A percentile compares a stretch with the other conserved stretches of the same genome.
Conservation (phyloP, 2,113 vertebrate species). For the Electrona antarctica region DNA sequence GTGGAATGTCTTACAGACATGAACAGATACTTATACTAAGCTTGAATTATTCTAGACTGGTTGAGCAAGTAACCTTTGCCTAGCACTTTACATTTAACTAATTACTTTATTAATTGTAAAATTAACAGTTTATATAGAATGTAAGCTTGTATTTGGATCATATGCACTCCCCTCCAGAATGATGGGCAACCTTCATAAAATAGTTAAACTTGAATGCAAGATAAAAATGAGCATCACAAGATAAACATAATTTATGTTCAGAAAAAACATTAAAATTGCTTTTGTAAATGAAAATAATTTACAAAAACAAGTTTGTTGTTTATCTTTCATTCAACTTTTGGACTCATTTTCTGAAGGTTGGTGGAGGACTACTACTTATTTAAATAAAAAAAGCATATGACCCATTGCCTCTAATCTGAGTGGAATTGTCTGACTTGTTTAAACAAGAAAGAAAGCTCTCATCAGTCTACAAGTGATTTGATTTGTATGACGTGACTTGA, state of each 20-base stretch:
- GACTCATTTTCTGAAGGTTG: slow-evolving; percentile 36
- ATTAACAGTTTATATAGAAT: slow-evolving; percentile 51
- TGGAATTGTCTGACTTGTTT: slow-evolving; percentile 36
- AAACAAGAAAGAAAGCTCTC: slow-evolving; percentile 7
- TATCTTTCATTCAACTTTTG: slow-evolving; percentile 36
- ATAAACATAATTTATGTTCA: slow-evolving; percentile 36
- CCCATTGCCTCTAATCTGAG: slow-evolving; percentile 33
- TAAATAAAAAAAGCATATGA: slow-evolving; percentile 60
- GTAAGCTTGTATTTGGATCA: slow-evolving; percentile 64
- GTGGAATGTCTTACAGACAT: slow-evolving; percentile 42
- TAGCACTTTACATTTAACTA: slow-evolving; percentile 72
- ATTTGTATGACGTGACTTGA: slow-evolving; percentile 26
- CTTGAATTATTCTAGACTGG: slow-evolving; percentile 54
- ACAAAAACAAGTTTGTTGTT: slow-evolving; percentile 13
- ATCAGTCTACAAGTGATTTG: slow-evolving; percentile 30
- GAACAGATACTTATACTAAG: slow-evolving; percentile 42
- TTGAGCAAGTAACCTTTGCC: slow-evolving; percentile 54
- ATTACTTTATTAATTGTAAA: slow-evolving; percentile 58
- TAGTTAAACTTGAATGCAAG: slow-evolving; percentile 1
- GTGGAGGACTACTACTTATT: slow-evolving; percentile 64
- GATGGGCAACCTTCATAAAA: slow-evolving; percentile 43
- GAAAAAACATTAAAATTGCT: neutral
- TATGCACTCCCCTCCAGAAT: slow-evolving; percentile 67
- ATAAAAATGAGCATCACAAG: neutral
- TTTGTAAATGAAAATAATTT: too few species aligned